Base-by-base conservation (phyloP, 2,113 vertebrate species). In the Probosciger aterrimus region DNA sequence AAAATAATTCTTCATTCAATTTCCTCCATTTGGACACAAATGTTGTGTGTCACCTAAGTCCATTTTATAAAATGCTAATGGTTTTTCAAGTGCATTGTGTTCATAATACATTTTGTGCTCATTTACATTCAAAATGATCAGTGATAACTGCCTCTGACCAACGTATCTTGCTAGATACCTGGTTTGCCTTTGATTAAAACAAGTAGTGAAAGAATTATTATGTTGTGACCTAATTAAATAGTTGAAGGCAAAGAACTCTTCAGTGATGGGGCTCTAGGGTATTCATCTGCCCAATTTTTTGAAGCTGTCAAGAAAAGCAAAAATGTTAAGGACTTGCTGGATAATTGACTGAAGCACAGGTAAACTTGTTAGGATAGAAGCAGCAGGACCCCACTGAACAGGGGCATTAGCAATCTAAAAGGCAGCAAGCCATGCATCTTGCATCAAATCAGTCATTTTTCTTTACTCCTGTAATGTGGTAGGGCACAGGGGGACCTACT, bases 181-280 rank as follows among this genome's bases (percentile, higher is more conserved):
- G 43, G 68, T 89, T 80, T 88, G 43, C 20, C 63, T 71, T 83
- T 93, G 81, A 65, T 85, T 87, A 69, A 70, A 57, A 22, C 13
- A 80, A 65, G 43, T 41, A 50, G 20, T 28, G 43, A 64, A 82
- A 83, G 18, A 89, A 76, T 47, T 64, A 43, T 43, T 77, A 55
- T 49, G 10, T 37, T 74, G 59, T 53, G 63, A 77, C 46, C 71
- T 85, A 74, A 80, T 92, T 94, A 92, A 88, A 50, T 0, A 53
- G 53, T 65, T n/a, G 28, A 39, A 94, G 39, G 46, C 31, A 67
- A 69, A 88, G 25, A 7, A 28, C 11, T 73, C 10, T 49, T 65
- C 44, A 65, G 0, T 37, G 43, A 50, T 30, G 49, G 37, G 18
- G 41, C 10, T 44, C 19, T 33, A 69, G 25, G 49, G 41, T 57